These are phyloP conservation scores for Sturnus vulgaris DNA, from an alignment of 2,113 vertebrate genomes.

Conservation along the genomic window DNA sequence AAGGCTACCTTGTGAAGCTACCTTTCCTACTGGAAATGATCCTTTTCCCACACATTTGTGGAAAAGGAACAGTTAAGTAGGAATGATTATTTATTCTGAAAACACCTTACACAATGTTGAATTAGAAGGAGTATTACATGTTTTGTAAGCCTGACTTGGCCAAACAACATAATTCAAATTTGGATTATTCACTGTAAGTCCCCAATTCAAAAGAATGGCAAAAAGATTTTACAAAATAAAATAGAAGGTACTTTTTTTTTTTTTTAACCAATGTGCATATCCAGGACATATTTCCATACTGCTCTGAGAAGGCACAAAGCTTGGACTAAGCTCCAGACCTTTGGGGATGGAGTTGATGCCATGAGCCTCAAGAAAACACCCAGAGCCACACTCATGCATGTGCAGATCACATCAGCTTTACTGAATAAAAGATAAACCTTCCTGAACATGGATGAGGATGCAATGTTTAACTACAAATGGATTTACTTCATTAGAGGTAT, in stretches of 20 bases:
- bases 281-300: background rate
- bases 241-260: background rate
- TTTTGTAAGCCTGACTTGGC: background rate
- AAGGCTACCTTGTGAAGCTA: background rate
- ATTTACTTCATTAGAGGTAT: background rate
- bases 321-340: background rate
- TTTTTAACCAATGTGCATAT: background rate
- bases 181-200: background rate
- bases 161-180: background rate
- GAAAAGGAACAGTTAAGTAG: background rate
- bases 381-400: accelerated
- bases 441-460: background rate
- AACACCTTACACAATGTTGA: background rate
- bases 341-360: background rate
- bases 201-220: background rate
- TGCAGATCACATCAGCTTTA: background rate
- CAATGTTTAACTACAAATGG: background rate
- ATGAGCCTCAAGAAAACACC: background rate
- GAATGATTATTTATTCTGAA: background rate
- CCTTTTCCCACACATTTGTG: background rate
- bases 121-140: background rate
- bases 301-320: background rate
- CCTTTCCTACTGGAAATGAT: background rate
- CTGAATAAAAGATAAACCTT: background rate
- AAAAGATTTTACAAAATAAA: background rate